A percentile compares a stretch with the other conserved stretches of the same genome.
phyloP scores from a whole-genome alignment of 1,140 invertebrate species.

The Hydropsyche tenuis region DNA sequence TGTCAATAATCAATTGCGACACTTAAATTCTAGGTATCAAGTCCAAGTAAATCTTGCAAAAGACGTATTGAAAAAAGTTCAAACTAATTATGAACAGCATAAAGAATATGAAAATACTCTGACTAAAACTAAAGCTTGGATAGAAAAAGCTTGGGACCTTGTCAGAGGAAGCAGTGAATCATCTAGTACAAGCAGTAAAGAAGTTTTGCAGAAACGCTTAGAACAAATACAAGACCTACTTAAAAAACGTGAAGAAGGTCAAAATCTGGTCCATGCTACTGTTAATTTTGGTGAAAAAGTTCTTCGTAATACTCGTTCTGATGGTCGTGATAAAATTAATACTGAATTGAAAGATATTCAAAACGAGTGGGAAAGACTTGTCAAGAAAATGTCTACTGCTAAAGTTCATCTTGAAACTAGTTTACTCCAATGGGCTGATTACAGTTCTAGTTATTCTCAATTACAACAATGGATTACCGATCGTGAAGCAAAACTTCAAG shows the following conservation, averaged over 20 bases:
- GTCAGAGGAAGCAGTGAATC: constrained; percentile 82
- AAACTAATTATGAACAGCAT: constrained; percentile 89
- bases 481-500: constrained; percentile 90
- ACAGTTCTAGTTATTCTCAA: constrained; percentile 89
- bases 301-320: constrained; percentile 83
- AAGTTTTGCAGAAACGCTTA: constrained; percentile 82
- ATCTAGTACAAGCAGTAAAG: constrained; percentile 80
- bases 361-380: constrained; percentile 89
- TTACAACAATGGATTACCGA: constrained; percentile 95
- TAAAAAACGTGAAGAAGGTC: constrained; percentile 86
- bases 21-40: constrained; percentile 90
- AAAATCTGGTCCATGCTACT: constrained; percentile 86
- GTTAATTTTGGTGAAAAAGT: constrained; percentile 94
- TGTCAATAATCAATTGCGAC: constrained; percentile 88
- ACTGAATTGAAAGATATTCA: constrained; percentile 89
- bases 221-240: constrained; percentile 84
- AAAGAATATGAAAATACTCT: constrained; percentile 82
- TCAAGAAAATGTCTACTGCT: constrained; percentile 90
- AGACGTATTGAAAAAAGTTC: constrained; percentile 91
- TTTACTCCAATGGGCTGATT: constrained; percentile 94
- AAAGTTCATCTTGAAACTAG: constrained; percentile 93
- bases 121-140: constrained; percentile 84
- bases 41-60: constrained; percentile 89
- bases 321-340: constrained; percentile 88
- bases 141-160: constrained; percentile 84